Base-by-base conservation (phyloP, 2,797 vertebrate species). In the Enteromius argenteus region DNA sequence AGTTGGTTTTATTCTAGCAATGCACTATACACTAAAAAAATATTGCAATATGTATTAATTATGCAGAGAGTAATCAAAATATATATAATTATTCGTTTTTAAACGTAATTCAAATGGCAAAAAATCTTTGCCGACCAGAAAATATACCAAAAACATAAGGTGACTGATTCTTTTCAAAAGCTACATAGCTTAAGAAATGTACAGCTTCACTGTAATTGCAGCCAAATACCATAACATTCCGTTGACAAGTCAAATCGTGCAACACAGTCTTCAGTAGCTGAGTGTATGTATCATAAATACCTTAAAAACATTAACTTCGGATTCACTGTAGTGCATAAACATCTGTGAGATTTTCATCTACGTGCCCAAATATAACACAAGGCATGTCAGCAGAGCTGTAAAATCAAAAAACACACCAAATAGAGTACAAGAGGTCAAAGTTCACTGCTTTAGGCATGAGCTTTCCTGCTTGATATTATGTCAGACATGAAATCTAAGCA, bases 351-450 rank as follows among this genome's bases (percentile, higher is more conserved):
- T 32, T 19, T 71, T 30, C 14, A 1, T 27, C 37, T 14, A 17
- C 17, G 23, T 32, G 51, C 68, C 5, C 9, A 49, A 19, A 27
- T 66, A 67, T 32, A 21, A 17, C 27, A 13, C 51, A 78, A 49
- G 4, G 44, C 44, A 11, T 9, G 35, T 71, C 79, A 44, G n/a
- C 67, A 44, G 30, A 58, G 79, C 51, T 44, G 39, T 19, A 56
- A 13, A 69, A 66, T 49, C 17, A 66, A 17, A 23, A 72, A 73
- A 30, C 44, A 53, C 62, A 68, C 67, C 17, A 46, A 58, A 78
- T 17, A 15, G 27, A 44, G 39, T 44, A 46, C 35, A 60, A 76
- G 51, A 37, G 64, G 82, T 84, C 35, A 69, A 78, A 60, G 74
- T 67, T 60, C 62, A 84, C 13, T 19, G 17, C 35, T 66, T 60